phyloP scores from a whole-genome alignment of 2,888 invertebrate genomes.

The Stictocephala bisonia region DNA sequence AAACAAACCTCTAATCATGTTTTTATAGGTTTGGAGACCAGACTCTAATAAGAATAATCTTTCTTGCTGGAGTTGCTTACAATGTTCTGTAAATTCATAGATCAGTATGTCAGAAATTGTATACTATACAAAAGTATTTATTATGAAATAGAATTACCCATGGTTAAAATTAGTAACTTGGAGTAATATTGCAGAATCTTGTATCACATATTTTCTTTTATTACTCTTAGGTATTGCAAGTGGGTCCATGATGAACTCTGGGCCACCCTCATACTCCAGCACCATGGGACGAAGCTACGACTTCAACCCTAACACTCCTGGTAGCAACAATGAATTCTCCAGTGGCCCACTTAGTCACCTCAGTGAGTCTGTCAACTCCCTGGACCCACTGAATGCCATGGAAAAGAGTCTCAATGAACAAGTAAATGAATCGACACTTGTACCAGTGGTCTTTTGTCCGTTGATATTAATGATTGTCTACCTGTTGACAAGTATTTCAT shows the following conservation, averaged over 20 bases:
- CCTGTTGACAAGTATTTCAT: no score
- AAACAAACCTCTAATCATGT: no score
- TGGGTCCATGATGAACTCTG: slow-evolving; percentile 84
- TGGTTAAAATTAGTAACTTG: slow-evolving; percentile 15
- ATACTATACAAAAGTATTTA: no score
- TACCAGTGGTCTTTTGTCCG: no score
- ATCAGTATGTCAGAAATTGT: no score
- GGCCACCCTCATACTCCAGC: slow-evolving; percentile 65
- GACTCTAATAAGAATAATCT: no score
- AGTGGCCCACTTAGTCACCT: slow-evolving; percentile 71
- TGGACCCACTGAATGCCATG: slow-evolving; percentile 93
- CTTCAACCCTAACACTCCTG: slow-evolving; percentile 69
- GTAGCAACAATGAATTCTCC: slow-evolving; percentile 60
- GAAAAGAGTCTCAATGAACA: slow-evolving; percentile 92
- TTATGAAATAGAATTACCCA: not conserved
- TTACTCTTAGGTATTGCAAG: slow-evolving; percentile 76
- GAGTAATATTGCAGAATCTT: not conserved
- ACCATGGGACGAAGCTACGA: slow-evolving; percentile 63
- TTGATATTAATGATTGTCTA: no score
- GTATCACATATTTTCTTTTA: not conserved
- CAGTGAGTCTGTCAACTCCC: slow-evolving; percentile 87
- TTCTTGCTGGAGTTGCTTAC: no score
- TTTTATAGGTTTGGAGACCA: no score
- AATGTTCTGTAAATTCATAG: no score
- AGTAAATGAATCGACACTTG: slow-evolving; percentile 71